Evolutionary conservation across 2,113 vertebrate genomes (phyloP).

Genomic region (Rhinoptilus africanus): DNA sequence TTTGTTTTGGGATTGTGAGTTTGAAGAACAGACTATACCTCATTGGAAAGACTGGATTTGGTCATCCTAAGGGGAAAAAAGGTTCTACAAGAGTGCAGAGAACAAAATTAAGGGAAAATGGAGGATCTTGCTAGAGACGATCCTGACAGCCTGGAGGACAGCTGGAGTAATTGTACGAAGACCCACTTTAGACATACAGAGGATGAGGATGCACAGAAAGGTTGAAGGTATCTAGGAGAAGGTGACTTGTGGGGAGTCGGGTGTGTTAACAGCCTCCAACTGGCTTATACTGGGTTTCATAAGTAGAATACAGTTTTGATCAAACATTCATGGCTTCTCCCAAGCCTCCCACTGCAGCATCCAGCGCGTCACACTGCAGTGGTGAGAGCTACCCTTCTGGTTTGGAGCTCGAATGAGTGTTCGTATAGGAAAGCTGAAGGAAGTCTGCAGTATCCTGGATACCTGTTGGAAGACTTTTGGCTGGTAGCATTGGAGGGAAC

Average conservation of each 20-base stretch:
- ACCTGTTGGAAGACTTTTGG: not conserved
- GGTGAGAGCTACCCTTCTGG: not conserved
- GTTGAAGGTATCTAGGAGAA: not conserved
- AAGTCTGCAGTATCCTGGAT: not conserved
- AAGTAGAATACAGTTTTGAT: not conserved
- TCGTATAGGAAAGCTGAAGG: not conserved
- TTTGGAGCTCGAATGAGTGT: not conserved
- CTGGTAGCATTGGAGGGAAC: not conserved
- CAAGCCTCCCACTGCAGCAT: not conserved
- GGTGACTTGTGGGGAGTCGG: not conserved
- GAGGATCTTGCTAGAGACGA: not conserved
- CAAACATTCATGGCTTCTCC: not conserved
- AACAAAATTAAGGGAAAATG: not conserved
- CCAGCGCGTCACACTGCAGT: not conserved
- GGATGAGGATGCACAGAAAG: not conserved
- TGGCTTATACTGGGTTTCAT: not conserved
- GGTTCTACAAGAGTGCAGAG: not conserved
- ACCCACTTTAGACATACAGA: not conserved
- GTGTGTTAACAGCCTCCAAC: not conserved
- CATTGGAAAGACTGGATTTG: not conserved
- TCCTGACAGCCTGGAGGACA: not conserved
- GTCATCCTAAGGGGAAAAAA: not conserved
- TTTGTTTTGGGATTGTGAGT: not conserved
- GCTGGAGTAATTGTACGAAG: accelerated
- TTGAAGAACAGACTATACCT: not conserved